These are phyloP conservation scores for Eremophila alpestris DNA, from an alignment of 2,797 vertebrate genomes.

Conservation along the genomic window DNA sequence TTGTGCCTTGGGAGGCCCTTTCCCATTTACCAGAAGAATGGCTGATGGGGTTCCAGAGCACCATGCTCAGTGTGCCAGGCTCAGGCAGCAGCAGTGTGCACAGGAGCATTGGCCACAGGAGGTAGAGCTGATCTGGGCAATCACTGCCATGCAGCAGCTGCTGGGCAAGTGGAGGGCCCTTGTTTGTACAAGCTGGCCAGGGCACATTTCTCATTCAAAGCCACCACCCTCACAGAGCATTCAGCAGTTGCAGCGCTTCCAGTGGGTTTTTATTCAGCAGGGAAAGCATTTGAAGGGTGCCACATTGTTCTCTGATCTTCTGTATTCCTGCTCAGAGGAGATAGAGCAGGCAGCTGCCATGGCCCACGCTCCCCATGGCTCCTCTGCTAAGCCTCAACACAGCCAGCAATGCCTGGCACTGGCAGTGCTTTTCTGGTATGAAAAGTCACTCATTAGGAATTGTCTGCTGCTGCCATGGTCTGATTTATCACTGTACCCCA, in stretches of 20 bases:
- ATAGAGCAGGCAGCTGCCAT: constrained; percentile 16
- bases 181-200: background rate
- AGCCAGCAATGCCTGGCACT: background rate
- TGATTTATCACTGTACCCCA: background rate
- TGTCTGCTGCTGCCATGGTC: constrained; percentile 13
- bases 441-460: constrained; percentile 37
- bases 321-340: background rate
- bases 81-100: rapidly evolving
- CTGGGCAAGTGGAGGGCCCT: background rate
- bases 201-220: background rate
- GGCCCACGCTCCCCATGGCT: background rate
- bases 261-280: background rate
- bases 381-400: background rate
- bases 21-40: background rate
- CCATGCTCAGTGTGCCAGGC: background rate
- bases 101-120: background rate
- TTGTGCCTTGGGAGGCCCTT: background rate
- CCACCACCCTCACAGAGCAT: rapidly evolving
- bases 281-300: background rate
- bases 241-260: background rate
- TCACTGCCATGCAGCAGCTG: background rate
- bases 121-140: background rate
- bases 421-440: background rate
- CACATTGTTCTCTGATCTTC: background rate
- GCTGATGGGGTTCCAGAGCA: background rate